Evolutionary conservation across 2,888 invertebrate genomes (phyloP).

Genomic region (Machimus rusticus): DNA sequence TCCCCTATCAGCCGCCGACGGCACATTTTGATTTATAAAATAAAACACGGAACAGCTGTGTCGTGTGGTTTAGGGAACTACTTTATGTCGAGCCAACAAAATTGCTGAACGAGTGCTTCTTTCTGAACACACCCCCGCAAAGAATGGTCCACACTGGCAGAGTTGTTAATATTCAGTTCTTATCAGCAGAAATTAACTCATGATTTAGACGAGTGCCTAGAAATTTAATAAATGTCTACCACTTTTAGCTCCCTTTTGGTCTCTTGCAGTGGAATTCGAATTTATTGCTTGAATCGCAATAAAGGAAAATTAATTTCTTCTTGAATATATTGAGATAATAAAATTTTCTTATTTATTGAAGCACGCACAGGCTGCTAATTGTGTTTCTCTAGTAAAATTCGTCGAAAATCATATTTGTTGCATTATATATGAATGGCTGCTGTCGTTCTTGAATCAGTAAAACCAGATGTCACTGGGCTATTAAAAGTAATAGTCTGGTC

Average conservation of each 20-base stretch:
- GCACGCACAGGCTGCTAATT: neutral
- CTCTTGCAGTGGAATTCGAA: neutral
- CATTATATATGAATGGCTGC: neutral
- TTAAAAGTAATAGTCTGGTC: neutral
- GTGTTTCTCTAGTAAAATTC: neutral
- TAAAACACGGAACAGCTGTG: neutral
- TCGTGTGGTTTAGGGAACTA: neutral
- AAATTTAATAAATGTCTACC: neutral
- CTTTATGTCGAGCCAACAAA: neutral
- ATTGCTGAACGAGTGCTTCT: neutral
- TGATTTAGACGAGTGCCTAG: neutral
- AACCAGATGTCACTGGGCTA: neutral
- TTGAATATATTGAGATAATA: neutral
- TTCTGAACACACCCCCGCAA: neutral
- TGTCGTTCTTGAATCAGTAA: neutral
- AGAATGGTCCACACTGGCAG: neutral
- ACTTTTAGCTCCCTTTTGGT: neutral
- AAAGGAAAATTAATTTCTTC: neutral
- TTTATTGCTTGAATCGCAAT: neutral
- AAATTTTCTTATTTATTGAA: neutral
- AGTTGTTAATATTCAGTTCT: neutral
- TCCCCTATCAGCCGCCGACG: neutral
- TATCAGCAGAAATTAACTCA: neutral
- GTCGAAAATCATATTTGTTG: neutral
- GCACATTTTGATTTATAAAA: neutral